Evolutionary conservation across 2,113 vertebrate species (phyloP), one percentile per base, ranked within the genome.

Genomic region (Gallinago undulata): DNA sequence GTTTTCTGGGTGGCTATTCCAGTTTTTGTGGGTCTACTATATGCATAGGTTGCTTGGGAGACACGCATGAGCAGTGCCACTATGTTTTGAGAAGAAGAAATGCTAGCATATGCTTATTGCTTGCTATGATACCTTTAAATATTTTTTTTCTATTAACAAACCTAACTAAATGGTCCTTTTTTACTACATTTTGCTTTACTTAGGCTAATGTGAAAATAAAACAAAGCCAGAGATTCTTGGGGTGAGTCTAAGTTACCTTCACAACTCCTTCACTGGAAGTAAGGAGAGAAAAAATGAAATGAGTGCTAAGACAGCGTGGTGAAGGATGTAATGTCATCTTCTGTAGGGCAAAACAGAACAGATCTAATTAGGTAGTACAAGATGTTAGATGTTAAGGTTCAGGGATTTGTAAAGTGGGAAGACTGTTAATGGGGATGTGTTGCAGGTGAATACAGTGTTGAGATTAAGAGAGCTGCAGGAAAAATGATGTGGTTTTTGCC

Each of bases 31-130:
- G 7, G 5, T 41, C 13, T 88, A 18, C 35, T 63, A 0, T 63
- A 6, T 19, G 11, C 21, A 3, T 24, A 8, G 17, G 11, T 85
- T 45, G 28, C 45, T 87, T 59, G 74, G 21, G 11, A 81, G 6
- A 57, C 6, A 0, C 12, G 13, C 39, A 9, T 4, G 7, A 18
- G 25, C 18, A 23, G 18, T 69, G 41, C 35, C 0, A 2, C 50
- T 79, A 15, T 64, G 33, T 22, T 79, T 21, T 1, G 6, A 45
- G 59, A 37, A 51, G 43, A n/a, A 48, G 24, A 92, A 92, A 50
- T 67, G 16, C 7, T 39, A 47, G 7, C 8, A 5, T 69, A 2
- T 55, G 6, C 13, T 60, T 87, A 12, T 50, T 47, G 8, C 11
- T 64, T 83, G 7, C 13, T 68, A 0, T 39, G 0, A 55, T 60